These are phyloP conservation scores for Ceryle rudis DNA, from an alignment of 2,797 vertebrate genomes.

Conservation along the genomic window DNA sequence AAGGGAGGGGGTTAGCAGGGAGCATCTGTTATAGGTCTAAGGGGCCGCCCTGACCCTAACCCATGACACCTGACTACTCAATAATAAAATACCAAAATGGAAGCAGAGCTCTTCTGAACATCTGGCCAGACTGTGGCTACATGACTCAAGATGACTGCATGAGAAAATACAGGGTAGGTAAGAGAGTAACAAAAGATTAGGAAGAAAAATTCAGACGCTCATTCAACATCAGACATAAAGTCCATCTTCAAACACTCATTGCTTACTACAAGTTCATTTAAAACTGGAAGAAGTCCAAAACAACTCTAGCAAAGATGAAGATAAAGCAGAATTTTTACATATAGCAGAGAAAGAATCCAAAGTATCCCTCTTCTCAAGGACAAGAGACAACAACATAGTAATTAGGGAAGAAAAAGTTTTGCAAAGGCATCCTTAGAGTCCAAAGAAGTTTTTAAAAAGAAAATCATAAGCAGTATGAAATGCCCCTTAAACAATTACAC, in stretches of 20 bases:
- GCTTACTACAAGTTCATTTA: constrained; percentile 6
- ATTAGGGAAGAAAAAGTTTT: neutral
- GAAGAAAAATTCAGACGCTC: constrained; percentile 28
- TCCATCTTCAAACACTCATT: constrained; percentile 4
- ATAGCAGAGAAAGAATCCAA: neutral
- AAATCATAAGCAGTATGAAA: neutral
- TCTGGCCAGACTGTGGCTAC: constrained; percentile 62
- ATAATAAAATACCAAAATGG: neutral
- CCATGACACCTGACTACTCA: neutral
- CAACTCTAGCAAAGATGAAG: neutral
- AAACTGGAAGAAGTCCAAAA: constrained; percentile 1
- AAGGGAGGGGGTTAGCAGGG: too few species aligned
- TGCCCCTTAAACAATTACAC: neutral
- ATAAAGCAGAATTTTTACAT: neutral
- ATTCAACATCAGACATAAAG: neutral
- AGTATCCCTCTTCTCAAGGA: neutral
- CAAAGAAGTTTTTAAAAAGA: neutral
- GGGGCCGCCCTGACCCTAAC: too few species aligned
- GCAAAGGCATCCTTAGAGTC: neutral
- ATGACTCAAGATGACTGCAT: constrained; percentile 62
- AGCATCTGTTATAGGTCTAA: too few species aligned
- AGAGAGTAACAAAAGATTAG: constrained; percentile 20
- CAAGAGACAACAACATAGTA: neutral
- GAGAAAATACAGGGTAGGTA: constrained; percentile 39
- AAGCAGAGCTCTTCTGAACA: neutral